A percentile compares a stretch with the other conserved stretches of the same genome.
These are phyloP conservation scores for Turnix velox DNA, from an alignment of 2,113 vertebrate species.

Conservation along the genomic window DNA sequence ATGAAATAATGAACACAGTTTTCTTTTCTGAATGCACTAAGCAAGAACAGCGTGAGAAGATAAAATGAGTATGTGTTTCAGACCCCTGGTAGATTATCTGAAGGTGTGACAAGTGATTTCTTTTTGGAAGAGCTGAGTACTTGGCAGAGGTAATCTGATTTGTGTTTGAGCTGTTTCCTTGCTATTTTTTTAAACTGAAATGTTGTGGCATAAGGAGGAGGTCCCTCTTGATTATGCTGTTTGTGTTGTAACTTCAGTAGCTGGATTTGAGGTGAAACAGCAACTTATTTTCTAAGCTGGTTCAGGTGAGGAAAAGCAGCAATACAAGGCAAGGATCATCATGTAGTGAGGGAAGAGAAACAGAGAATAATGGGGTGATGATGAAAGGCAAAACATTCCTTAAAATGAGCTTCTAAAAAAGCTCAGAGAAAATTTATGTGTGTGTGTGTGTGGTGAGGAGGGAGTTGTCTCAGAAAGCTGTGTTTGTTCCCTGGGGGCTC, in stretches of 20 bases:
- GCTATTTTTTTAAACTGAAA: not conserved
- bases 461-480: not conserved
- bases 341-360: not conserved
- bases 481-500: slow-evolving; percentile 13
- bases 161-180: not conserved
- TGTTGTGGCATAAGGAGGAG: not conserved
- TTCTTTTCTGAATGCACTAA: not conserved
- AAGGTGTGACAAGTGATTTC: not conserved
- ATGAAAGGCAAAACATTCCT: not conserved
- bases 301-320: not conserved
- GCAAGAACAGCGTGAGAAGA: not conserved
- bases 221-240: not conserved
- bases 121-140: not conserved
- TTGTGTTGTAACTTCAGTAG: not conserved
- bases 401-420: not conserved
- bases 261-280: not conserved
- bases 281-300: not conserved
- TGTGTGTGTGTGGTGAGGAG: not conserved
- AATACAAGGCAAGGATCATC: accelerated
- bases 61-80: not conserved
- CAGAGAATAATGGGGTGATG: not conserved
- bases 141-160: not conserved
- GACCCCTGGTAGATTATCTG: not conserved
- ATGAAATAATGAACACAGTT: not conserved
- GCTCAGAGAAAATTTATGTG: not conserved